phyloP scores from a whole-genome alignment of 2,113 vertebrate genomes.

The Hippoglossus stenolepis region DNA sequence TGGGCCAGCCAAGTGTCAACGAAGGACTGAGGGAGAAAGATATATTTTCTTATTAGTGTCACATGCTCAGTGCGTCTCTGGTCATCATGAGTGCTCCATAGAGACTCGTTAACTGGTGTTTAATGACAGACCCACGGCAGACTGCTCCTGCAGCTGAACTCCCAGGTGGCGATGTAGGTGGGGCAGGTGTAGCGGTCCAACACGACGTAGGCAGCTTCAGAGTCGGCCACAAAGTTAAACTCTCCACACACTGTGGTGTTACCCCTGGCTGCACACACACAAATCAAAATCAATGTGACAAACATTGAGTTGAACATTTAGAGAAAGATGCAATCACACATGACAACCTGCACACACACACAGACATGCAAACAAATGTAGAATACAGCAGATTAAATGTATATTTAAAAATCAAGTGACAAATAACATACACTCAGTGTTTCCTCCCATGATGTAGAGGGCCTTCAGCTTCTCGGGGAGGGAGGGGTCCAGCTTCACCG shows the following conservation, averaged over 20 bases:
- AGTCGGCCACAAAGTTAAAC: constrained; percentile 84
- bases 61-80: background rate
- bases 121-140: constrained; percentile 76
- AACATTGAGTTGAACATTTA: background rate
- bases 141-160: constrained; percentile 76
- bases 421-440: constrained; percentile 68
- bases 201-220: constrained; percentile 82
- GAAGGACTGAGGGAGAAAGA: constrained; percentile 73
- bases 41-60: background rate
- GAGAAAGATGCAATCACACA: background rate
- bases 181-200: constrained; percentile 80
- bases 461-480: constrained; percentile 78
- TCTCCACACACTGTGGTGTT: constrained; percentile 81
- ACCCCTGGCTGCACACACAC: constrained; percentile 70
- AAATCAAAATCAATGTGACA: background rate
- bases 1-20: constrained; percentile 75
- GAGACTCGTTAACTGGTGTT: background rate
- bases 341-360: constrained; percentile 21
- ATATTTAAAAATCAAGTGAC: background rate
- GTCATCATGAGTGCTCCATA: background rate
- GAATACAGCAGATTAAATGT: background rate
- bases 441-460: constrained; percentile 86
- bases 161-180: constrained; percentile 83
- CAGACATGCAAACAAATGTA: background rate
- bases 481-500: constrained; percentile 76